Conservation (phyloP, 2,797 vertebrate species). For the Crypturellus tataupa region DNA sequence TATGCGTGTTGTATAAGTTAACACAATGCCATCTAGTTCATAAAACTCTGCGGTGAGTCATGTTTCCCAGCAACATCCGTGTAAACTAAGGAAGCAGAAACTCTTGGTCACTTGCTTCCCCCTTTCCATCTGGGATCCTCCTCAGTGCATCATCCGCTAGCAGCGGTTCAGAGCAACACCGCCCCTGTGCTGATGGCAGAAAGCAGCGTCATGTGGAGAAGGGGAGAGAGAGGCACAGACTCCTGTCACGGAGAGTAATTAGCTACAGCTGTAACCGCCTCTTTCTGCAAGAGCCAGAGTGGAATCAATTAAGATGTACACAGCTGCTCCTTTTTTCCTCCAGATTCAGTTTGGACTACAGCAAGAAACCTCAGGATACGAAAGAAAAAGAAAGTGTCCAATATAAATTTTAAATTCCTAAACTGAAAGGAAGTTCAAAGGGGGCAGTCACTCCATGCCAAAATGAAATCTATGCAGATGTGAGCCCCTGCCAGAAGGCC, state of each 20-base stretch:
- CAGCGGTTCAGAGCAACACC: background rate
- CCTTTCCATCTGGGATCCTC: slow-evolving; percentile 9
- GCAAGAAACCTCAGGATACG: background rate
- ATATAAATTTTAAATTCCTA: background rate
- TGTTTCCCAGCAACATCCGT: background rate
- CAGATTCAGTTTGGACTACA: background rate
- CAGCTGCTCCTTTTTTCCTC: background rate
- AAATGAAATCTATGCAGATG: background rate
- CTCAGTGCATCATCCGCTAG: background rate
- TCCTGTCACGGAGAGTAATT: background rate
- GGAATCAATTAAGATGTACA: background rate
- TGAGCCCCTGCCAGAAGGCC: background rate
- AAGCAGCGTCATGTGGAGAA: background rate
- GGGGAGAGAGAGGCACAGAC: background rate
- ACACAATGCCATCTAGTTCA: background rate
- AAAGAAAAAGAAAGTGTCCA: background rate
- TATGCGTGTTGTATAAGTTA: slow-evolving; percentile 20
- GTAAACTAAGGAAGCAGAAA: background rate
- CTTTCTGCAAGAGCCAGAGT: too few species aligned
- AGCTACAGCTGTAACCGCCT: too few species aligned
- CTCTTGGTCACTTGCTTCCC: slow-evolving; percentile 33
- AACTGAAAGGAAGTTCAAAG: background rate
- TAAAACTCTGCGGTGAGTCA: slow-evolving; percentile 42
- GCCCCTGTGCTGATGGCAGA: background rate
- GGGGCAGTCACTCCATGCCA: background rate